Conservation (phyloP, 2,113 vertebrate species). For the Lepus timidus region DNA sequence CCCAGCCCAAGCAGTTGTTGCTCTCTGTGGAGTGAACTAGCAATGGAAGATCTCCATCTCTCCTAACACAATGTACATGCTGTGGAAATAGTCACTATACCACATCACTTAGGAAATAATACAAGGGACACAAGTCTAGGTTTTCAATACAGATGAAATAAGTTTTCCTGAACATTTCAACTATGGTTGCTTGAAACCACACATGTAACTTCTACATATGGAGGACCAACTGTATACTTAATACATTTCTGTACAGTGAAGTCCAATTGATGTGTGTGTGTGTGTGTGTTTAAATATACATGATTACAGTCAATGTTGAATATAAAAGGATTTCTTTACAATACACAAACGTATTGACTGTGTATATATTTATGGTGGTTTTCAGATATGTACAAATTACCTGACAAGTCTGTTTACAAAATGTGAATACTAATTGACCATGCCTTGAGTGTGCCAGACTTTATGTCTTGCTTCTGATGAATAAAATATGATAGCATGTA, state of each 20-base stretch:
- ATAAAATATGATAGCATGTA: neutral
- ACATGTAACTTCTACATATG: too few relatives aligned
- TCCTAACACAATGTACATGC: neutral
- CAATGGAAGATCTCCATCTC: too few relatives aligned
- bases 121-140: neutral
- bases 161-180: neutral
- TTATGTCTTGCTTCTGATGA: neutral
- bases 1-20: too few relatives aligned
- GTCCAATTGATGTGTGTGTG: neutral
- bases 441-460: neutral
- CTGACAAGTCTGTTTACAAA: neutral
- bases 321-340: constrained; percentile 18
- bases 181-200: too few relatives aligned
- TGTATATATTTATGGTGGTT: neutral
- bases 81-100: neutral
- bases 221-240: neutral
- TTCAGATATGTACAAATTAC: neutral
- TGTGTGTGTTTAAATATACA: neutral
- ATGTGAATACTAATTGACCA: neutral
- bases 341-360: neutral
- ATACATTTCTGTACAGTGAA: neutral
- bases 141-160: neutral
- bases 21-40: too few relatives aligned
- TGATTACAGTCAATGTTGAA: neutral
- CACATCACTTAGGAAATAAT: neutral